Evolutionary conservation across 2,797 vertebrate genomes (phyloP).

Genomic region (Melanotaenia maccullochi): DNA sequence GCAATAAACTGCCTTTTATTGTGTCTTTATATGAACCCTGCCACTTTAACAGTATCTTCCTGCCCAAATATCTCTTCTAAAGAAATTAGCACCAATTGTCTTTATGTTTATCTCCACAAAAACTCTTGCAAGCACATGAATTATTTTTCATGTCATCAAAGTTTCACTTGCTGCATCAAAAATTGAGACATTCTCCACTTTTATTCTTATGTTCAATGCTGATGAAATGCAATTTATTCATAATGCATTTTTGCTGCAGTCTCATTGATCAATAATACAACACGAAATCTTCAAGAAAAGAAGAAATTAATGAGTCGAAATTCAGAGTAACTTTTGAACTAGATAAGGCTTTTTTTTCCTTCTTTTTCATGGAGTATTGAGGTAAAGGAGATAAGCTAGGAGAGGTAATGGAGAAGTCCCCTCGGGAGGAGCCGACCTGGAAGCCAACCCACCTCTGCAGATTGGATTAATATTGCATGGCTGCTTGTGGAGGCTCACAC

Average conservation of each 20-base stretch:
- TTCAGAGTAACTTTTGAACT: constrained; percentile 48
- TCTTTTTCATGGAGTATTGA: constrained; percentile 21
- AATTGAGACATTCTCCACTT: constrained; percentile 23
- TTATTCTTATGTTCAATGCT: constrained; percentile 34
- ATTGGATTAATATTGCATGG: constrained; percentile 81
- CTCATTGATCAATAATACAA: constrained; percentile 69
- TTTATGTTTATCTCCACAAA: neutral
- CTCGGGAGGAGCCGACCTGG: constrained; percentile 56
- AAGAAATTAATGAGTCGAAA: constrained; percentile 34
- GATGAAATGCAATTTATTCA: constrained; percentile 56
- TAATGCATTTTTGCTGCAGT: constrained; percentile 36
- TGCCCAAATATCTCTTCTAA: neutral
- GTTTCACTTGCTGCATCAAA: constrained; percentile 16
- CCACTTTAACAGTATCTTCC: neutral
- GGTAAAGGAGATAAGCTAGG: constrained; percentile 69
- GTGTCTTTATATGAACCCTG: neutral
- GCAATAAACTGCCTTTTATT: constrained; percentile 13
- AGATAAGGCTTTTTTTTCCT: constrained; percentile 27
- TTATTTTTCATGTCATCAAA: neutral
- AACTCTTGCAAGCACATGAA: neutral
- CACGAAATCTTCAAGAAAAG: constrained; percentile 33
- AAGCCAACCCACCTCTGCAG: constrained; percentile 71
- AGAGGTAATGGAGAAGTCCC: constrained; percentile 74
- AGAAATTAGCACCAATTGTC: neutral
- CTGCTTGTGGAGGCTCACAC: constrained; percentile 36